Evolutionary conservation across 2,888 invertebrate species (phyloP).

Genomic region (Acronicta leporina): DNA sequence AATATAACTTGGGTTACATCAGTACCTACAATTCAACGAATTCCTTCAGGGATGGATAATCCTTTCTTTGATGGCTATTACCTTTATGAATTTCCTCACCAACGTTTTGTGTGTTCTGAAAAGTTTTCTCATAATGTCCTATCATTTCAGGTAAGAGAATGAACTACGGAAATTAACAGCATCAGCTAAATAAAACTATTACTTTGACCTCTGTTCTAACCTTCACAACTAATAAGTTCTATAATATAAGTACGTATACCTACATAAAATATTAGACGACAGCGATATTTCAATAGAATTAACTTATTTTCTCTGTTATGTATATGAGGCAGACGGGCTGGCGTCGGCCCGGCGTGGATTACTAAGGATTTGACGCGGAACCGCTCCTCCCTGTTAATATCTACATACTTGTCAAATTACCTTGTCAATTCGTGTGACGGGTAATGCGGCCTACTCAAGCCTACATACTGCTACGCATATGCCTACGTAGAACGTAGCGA

Average conservation of each 20-base stretch:
- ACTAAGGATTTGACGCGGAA: constrained; percentile 50
- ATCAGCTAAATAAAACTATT: constrained; percentile 11
- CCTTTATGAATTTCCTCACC: too few relatives aligned
- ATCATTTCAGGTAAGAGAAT: too few relatives aligned
- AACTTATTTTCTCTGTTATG: constrained; percentile 76
- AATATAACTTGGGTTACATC: too few relatives aligned
- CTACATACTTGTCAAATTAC: constrained; percentile 58
- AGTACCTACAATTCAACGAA: too few relatives aligned
- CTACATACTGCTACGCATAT: constrained; percentile 40
- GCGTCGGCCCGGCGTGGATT: constrained; percentile 69
- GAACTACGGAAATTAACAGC: too few relatives aligned
- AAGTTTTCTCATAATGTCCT: too few relatives aligned
- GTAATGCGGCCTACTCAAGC: constrained; percentile 41
- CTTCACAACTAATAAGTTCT: constrained; percentile 45
- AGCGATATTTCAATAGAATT: constrained; percentile 77
- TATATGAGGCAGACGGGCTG: constrained; percentile 74
- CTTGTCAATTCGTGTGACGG: constrained; percentile 56
- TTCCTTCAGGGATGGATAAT: too few relatives aligned
- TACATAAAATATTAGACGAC: constrained; percentile 63
- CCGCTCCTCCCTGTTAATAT: constrained; percentile 50
- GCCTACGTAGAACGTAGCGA: constrained; percentile 29
- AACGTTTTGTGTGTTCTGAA: too few relatives aligned
- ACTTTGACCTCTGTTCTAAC: constrained; percentile 2
- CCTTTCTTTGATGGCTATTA: too few relatives aligned
- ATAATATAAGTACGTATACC: constrained; percentile 58